Conservation (phyloP, 2,113 vertebrate genomes). For the Vimba vimba region DNA sequence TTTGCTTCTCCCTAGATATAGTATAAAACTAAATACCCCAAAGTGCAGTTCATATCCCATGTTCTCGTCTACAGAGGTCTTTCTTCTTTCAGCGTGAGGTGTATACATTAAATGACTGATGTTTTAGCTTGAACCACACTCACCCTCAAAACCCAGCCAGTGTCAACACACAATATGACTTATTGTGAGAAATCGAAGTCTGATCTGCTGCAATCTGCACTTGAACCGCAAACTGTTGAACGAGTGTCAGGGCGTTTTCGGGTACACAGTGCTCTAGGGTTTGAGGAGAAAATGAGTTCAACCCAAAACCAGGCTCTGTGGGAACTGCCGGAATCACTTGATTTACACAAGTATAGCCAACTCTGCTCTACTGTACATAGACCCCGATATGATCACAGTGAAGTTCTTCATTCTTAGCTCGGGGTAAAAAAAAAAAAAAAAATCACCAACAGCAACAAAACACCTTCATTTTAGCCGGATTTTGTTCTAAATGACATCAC, state of each 20-base stretch:
- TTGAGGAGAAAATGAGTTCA: neutral
- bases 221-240: neutral
- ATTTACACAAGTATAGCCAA: neutral
- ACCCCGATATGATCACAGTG: neutral
- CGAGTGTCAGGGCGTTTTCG: neutral
- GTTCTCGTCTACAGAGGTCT: neutral
- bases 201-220: neutral
- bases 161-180: conserved; percentile 14
- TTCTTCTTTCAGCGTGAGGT: neutral
- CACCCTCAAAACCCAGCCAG: conserved; percentile 10
- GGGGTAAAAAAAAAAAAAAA: too few species aligned
- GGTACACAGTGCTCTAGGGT: neutral
- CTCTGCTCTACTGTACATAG: neutral
- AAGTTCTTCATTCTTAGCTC: neutral
- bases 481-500: neutral
- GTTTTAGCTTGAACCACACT: neutral
- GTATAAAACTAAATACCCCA: neutral
- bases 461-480: neutral
- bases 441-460: too few species aligned
- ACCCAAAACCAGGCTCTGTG: neutral
- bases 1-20: neutral
- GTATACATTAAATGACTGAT: conserved; percentile 6
- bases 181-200: conserved; percentile 7
- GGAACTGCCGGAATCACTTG: neutral
- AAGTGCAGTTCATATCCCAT: neutral